These are phyloP conservation scores for Lichenostomus cassidix DNA, from an alignment of 2,113 vertebrate genomes.

Conservation along the genomic window DNA sequence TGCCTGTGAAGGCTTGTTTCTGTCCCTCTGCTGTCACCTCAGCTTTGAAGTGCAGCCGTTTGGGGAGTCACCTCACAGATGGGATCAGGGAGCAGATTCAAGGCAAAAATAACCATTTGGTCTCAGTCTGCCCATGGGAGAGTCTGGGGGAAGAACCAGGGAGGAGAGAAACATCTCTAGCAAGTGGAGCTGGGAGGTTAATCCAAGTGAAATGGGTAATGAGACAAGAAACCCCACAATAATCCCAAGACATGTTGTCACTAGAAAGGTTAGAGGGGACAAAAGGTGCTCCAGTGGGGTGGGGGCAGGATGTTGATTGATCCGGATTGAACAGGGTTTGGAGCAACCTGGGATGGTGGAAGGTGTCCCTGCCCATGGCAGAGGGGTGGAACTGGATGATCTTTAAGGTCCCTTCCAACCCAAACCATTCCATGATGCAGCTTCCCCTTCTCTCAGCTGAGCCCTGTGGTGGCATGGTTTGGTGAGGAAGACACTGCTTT, in stretches of 20 bases:
- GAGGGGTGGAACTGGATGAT: neutral
- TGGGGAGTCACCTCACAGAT: neutral
- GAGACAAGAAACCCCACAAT: neutral
- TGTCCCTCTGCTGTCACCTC: neutral
- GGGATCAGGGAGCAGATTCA: neutral
- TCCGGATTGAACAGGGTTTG: neutral
- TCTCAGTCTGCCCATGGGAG: neutral
- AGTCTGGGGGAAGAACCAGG: neutral
- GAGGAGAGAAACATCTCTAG: neutral
- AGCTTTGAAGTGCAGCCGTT: neutral
- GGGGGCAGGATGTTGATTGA: neutral
- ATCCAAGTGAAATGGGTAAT: neutral
- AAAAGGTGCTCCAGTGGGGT: neutral
- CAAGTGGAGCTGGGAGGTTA: neutral
- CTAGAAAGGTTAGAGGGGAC: neutral
- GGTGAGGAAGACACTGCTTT: neutral
- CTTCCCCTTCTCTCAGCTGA: neutral
- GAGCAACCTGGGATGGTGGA: neutral
- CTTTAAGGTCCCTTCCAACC: neutral
- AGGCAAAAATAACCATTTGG: neutral
- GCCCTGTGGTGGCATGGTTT: neutral
- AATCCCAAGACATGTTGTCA: neutral
- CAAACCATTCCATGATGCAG: fast-evolving
- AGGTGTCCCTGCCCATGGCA: neutral
- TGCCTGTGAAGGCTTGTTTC: neutral